A percentile compares a stretch with the other conserved stretches of the same genome.
These are phyloP conservation scores for Mellivora capensis DNA, from an alignment of 2,113 vertebrate species.

Conservation along the genomic window DNA sequence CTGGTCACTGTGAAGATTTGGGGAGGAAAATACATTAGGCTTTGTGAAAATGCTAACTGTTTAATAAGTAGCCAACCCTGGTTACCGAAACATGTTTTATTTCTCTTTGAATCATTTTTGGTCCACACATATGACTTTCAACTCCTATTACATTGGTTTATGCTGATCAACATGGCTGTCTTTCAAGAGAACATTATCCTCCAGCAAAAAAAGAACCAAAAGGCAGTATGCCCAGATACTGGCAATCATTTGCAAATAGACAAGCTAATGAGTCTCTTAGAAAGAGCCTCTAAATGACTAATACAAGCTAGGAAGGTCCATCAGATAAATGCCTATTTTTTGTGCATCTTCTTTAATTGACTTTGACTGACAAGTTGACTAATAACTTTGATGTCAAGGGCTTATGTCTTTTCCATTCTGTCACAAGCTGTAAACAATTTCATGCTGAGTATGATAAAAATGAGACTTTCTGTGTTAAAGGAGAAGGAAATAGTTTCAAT, in stretches of 20 bases:
- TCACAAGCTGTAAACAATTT: conserved; percentile 51
- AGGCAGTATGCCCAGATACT: conserved; percentile 34
- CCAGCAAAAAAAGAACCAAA: conserved; percentile 21
- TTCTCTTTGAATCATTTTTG: conserved; percentile 20
- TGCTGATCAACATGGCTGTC: conserved; percentile 33
- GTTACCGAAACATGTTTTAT: conserved; percentile 6
- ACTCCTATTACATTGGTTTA: not conserved
- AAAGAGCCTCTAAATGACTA: conserved; percentile 49
- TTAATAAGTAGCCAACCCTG: not conserved
- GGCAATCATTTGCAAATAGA: conserved; percentile 36
- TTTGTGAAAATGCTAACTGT: conserved; percentile 9
- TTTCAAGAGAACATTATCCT: conserved; percentile 27
- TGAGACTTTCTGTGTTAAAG: conserved; percentile 4
- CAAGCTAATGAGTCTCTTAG: conserved; percentile 56
- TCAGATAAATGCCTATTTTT: conserved; percentile 41
- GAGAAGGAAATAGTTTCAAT: not conserved
- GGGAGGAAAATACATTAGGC: not conserved
- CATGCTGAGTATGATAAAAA: conserved; percentile 41
- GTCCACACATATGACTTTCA: not conserved
- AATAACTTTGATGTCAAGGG: conserved; percentile 43
- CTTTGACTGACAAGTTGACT: conserved; percentile 56
- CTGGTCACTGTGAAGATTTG: not conserved
- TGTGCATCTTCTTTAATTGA: conserved; percentile 53
- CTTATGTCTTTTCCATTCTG: conserved; percentile 22
- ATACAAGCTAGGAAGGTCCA: not conserved